A percentile compares a stretch with the other conserved stretches of the same genome.
Conservation (phyloP, 2,113 vertebrate species). For the Pycnonotus jocosus region DNA sequence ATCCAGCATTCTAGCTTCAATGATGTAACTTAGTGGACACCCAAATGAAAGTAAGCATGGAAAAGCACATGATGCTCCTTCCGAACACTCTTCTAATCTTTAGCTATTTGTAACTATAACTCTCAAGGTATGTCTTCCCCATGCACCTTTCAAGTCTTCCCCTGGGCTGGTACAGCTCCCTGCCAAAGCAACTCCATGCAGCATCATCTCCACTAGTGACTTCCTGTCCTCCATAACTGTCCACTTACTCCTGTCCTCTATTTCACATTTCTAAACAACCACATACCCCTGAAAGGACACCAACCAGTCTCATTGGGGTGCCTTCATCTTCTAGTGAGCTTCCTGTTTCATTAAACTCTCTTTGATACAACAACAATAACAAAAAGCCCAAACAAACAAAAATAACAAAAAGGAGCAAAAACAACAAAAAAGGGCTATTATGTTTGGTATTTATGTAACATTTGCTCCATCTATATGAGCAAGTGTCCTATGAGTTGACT, state of each 20-base stretch:
- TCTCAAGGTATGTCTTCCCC: not conserved
- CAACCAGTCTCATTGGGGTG: not conserved
- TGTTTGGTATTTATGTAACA: not conserved
- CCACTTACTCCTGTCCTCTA: not conserved
- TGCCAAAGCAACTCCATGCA: not conserved
- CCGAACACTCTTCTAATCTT: not conserved
- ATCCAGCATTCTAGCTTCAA: not conserved
- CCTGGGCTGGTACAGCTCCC: not conserved
- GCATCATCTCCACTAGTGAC: not conserved
- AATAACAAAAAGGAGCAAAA: no score
- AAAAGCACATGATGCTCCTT: not conserved
- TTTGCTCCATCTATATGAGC: not conserved
- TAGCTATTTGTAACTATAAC: not conserved
- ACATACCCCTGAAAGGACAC: not conserved
- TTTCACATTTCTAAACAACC: not conserved
- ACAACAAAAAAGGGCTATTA: not conserved
- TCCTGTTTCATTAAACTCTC: not conserved
- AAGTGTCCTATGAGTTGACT: not conserved
- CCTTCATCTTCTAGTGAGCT: not conserved
- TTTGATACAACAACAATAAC: not conserved
- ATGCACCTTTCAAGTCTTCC: not conserved
- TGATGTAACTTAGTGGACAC: rapidly evolving
- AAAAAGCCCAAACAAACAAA: no score
- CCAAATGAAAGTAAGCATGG: not conserved
- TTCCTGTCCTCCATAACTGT: not conserved